Evolutionary conservation across 2,113 vertebrate genomes (phyloP).

Genomic region (Corydoras maculifer): DNA sequence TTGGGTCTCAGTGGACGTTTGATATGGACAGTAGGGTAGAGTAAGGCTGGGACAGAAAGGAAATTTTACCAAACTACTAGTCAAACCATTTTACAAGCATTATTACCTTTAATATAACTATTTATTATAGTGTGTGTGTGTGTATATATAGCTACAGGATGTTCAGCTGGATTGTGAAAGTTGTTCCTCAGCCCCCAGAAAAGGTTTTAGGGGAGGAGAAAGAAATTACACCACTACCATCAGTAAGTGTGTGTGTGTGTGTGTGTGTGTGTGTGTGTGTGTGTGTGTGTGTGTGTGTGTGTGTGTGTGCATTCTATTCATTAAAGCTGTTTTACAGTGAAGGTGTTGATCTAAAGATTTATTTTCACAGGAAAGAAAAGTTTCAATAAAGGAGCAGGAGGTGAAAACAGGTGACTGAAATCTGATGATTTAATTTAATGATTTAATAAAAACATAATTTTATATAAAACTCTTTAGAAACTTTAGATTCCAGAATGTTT

Average conservation of each 20-base stretch:
- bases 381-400: constrained; percentile 48
- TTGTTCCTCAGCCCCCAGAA: constrained; percentile 64
- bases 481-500: not conserved
- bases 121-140: not conserved
- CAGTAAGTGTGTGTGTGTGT: constrained; percentile 41
- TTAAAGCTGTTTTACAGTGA: too few relatives aligned
- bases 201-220: constrained; percentile 45
- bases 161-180: constrained; percentile 69
- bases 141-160: constrained; percentile 49
- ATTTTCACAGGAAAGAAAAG: constrained; percentile 56
- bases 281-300: not conserved
- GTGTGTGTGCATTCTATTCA: not conserved
- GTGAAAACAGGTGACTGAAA: constrained; percentile 43
- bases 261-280: constrained; percentile 12
- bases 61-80: too few relatives aligned
- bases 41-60: too few relatives aligned
- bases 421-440: not conserved
- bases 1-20: too few relatives aligned
- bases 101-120: too few relatives aligned
- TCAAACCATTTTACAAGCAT: too few relatives aligned
- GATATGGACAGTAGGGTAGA: too few relatives aligned
- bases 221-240: not conserved
- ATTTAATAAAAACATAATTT: not conserved
- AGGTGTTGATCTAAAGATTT: not conserved
- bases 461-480: not conserved